Conservation (phyloP, 2,113 vertebrate genomes). For the Ceratotherium simum region DNA sequence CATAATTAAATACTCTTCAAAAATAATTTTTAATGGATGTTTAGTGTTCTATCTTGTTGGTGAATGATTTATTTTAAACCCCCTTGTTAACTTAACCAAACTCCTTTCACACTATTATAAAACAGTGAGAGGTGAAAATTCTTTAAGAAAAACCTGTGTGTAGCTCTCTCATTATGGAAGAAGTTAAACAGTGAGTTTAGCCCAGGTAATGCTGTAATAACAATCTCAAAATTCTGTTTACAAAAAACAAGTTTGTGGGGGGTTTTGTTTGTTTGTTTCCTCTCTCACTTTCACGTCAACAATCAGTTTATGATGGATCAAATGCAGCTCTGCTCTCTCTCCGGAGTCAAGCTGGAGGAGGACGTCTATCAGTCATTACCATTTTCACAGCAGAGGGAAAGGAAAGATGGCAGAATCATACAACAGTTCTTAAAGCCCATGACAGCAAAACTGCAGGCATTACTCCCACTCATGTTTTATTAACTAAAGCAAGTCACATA, state of each 20-base stretch:
- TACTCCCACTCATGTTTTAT: not conserved
- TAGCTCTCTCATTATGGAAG: not conserved
- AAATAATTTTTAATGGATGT: conserved; percentile 13
- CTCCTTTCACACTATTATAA: not conserved
- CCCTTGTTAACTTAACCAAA: conserved; percentile 2
- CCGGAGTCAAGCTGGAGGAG: not conserved
- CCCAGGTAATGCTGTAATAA: not conserved
- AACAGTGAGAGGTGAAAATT: conserved; percentile 6
- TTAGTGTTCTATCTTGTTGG: not conserved
- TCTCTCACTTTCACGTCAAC: not conserved
- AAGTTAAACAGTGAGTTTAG: not conserved
- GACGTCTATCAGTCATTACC: not conserved
- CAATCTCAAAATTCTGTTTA: not conserved
- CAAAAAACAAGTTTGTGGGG: not conserved
- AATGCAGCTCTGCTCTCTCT: not conserved
- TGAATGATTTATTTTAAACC: conserved; percentile 36
- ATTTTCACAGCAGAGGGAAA: not conserved
- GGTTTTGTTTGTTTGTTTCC: not conserved
- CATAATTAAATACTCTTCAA: conserved; percentile 40
- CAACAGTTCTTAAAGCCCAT: not conserved
- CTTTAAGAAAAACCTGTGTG: not conserved
- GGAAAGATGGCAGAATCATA: not conserved
- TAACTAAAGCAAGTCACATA: not conserved
- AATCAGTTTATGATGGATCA: not conserved
- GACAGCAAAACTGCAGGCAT: not conserved